These are phyloP conservation scores for Sesamia nonagrioides DNA, from an alignment of 1,140 invertebrate genomes.

Conservation along the genomic window DNA sequence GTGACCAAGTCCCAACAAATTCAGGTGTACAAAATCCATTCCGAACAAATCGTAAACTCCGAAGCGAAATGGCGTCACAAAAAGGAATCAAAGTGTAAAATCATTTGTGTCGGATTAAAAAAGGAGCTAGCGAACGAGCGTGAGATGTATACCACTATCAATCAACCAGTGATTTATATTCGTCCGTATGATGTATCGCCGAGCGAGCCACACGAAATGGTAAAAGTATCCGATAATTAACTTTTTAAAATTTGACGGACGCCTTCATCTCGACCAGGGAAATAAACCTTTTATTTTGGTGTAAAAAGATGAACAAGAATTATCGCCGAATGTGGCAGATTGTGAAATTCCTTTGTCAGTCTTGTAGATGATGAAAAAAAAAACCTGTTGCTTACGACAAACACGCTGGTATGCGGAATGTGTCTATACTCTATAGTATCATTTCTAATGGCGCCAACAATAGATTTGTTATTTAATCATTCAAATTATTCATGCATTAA, in stretches of 20 bases:
- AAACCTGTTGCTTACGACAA: constrained; percentile 46
- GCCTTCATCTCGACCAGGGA: constrained; percentile 69
- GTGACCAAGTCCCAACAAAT: constrained; percentile 40
- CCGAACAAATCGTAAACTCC: constrained; percentile 63
- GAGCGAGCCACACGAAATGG: constrained; percentile 64
- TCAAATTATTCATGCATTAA: constrained; percentile 30
- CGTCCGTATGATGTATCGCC: constrained; percentile 80
- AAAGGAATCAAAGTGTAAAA: constrained; percentile 83
- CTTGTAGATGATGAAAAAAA: constrained; percentile 21
- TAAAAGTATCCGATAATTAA: constrained; percentile 85
- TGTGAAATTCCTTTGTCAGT: constrained; percentile 45
- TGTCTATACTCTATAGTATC: constrained; percentile 43
- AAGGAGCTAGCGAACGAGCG: constrained; percentile 81
- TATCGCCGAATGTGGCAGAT: constrained; percentile 49
- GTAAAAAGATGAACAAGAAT: constrained; percentile 44
- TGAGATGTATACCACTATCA: constrained; percentile 83
- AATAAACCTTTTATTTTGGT: constrained; percentile 45
- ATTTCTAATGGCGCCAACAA: constrained; percentile 48
- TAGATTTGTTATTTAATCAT: constrained; percentile 43
- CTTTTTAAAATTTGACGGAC: constrained; percentile 85
- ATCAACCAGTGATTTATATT: constrained; percentile 84
- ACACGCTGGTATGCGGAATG: constrained; percentile 44
- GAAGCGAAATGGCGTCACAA: constrained; percentile 74
- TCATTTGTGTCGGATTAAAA: constrained; percentile 85
- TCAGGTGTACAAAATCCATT: constrained; percentile 56